Evolutionary conservation across 2,113 vertebrate genomes (phyloP).

Genomic region (Xenopus borealis): DNA sequence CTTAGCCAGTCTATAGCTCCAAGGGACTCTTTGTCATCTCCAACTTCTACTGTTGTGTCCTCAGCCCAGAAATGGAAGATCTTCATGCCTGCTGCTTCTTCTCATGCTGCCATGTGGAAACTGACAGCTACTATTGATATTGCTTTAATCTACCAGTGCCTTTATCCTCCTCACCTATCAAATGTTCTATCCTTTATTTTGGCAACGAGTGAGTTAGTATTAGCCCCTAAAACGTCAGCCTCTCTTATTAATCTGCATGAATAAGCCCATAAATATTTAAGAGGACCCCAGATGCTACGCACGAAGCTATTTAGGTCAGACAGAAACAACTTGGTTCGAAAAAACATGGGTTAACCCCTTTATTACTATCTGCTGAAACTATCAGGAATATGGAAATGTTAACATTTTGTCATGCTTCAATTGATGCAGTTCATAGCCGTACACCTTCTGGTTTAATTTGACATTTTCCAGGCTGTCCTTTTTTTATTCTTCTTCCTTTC

Average conservation of each 20-base stretch:
- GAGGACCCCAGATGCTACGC: slow-evolving; percentile 24
- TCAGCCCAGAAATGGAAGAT: background rate
- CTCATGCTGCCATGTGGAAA: background rate
- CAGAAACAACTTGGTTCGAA: slow-evolving; percentile 5
- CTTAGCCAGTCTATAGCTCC: too few species aligned
- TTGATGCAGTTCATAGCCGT: too few species aligned
- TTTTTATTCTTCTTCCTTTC: too few species aligned
- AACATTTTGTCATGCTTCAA: too few species aligned
- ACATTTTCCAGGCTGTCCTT: too few species aligned
- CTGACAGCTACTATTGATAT: background rate
- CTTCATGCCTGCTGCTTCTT: background rate
- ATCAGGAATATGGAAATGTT: too few species aligned
- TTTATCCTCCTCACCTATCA: background rate
- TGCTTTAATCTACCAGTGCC: background rate
- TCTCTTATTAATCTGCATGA: slow-evolving; percentile 38
- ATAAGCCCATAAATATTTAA: slow-evolving; percentile 42
- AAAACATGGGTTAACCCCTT: slow-evolving; percentile 21
- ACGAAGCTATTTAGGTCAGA: slow-evolving; percentile 34
- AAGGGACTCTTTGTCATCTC: too few species aligned
- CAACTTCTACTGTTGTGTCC: too few species aligned
- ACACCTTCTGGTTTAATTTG: too few species aligned
- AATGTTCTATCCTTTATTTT: background rate
- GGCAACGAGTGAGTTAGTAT: slow-evolving; percentile 8
- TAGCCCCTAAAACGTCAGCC: slow-evolving; percentile 18
- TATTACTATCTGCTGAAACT: background rate